Evolutionary conservation across 2,888 invertebrate genomes (phyloP).

Genomic region (Matsumyia berberina): DNA sequence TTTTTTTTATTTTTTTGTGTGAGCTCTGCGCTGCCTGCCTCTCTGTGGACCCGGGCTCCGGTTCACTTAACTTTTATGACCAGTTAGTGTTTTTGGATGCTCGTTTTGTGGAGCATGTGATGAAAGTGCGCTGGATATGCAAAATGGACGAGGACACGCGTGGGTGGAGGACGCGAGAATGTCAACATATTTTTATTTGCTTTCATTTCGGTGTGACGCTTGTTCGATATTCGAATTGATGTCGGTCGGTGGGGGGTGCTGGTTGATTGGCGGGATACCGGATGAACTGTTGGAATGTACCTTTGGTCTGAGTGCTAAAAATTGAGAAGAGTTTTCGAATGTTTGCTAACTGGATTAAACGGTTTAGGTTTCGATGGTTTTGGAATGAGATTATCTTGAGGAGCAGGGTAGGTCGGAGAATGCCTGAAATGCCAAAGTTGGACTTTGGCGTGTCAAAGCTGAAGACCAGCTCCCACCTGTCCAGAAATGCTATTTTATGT

Average conservation of each 20-base stretch:
- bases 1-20: constrained; percentile 5
- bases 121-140: constrained; percentile 68
- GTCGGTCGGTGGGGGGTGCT: background rate
- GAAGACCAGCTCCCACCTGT: too few species aligned
- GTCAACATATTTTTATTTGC: constrained; percentile 72
- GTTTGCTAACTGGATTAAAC: constrained; percentile 20
- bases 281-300: too few species aligned
- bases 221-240: constrained; percentile 71
- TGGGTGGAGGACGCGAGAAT: constrained; percentile 39
- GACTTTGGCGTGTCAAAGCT: too few species aligned
- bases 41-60: constrained; percentile 41
- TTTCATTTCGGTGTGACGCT: constrained; percentile 51
- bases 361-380: background rate
- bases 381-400: background rate
- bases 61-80: constrained; percentile 75
- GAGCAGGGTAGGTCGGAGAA: too few species aligned
- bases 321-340: constrained; percentile 18
- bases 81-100: constrained; percentile 75
- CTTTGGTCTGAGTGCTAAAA: constrained; percentile 29
- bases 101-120: constrained; percentile 75
- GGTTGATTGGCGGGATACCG: too few species aligned
- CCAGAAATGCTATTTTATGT: too few species aligned
- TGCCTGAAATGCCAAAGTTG: too few species aligned
- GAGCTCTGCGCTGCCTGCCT: too few species aligned
- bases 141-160: constrained; percentile 58